Evolutionary conservation across 1,140 invertebrate species (phyloP).

Genomic region (Cotesia vestalis): DNA sequence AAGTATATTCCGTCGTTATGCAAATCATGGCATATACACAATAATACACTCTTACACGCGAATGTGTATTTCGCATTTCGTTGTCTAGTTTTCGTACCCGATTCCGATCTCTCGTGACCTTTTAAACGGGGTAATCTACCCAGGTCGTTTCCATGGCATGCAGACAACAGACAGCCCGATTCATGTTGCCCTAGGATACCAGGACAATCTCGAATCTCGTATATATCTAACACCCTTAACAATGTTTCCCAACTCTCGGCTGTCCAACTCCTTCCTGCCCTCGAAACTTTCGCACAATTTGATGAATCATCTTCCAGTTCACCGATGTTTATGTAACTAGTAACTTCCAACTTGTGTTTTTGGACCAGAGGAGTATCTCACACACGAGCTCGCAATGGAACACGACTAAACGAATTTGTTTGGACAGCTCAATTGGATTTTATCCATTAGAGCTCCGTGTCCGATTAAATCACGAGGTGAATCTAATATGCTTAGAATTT

Average conservation of each 20-base stretch:
- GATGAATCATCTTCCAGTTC: too few species aligned
- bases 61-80: background rate
- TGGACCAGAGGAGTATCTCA: background rate
- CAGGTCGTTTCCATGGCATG: constrained; percentile 28
- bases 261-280: background rate
- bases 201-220: background rate
- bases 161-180: constrained; percentile 15
- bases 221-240: constrained; percentile 11
- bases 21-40: background rate
- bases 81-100: too few species aligned
- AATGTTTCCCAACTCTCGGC: background rate
- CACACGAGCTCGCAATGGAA: too few species aligned
- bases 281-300: too few species aligned
- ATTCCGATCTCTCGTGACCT: constrained; percentile 11
- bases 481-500: too few species aligned
- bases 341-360: background rate
- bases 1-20: constrained; percentile 1
- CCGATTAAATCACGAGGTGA: too few species aligned
- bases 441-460: too few species aligned
- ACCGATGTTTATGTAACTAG: too few species aligned
- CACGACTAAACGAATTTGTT: too few species aligned
- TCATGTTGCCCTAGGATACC: constrained; percentile 21
- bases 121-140: constrained; percentile 19
- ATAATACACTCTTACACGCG: background rate
- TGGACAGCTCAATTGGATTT: too few species aligned